Base-by-base conservation (phyloP, 2,113 vertebrate species). In the Cheirogaleus medius region DNA sequence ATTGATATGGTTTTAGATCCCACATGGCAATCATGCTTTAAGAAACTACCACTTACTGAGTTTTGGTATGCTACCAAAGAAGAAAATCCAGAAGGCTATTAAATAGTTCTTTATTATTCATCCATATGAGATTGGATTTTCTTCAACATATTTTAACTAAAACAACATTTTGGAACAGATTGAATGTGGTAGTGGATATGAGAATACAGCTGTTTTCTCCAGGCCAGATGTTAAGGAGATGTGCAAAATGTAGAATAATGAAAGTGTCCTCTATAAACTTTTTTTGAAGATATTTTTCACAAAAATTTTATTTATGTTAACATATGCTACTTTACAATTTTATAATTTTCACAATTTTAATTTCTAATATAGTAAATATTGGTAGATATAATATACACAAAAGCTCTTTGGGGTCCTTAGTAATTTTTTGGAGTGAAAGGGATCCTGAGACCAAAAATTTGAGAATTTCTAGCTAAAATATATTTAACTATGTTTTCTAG, bases 291-390 rank as follows among this genome's bases (percentile, higher is more conserved):
- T 54, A 74, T 37, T 68, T 93, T 85, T 71, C 6, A 64, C 42
- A 89, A 76, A 82, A 76, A 60, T 90, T 23, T 78, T 92, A 39
- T 80, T 94, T 56, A 29, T 68, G 25, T 91, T 95, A 90, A 83
- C 58, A 49, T 39, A 32, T 87, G 17, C 27, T 88, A 6, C 71
- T 83, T 44, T 66, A 64, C 93, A 63, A 18, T 73, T 81, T 37
- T 74, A 52, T 20, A 63, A 64, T 44, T 73, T 56, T 86, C 8
- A 58, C 12, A 76, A 5, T 52, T 90, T 58, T 78, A 42, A 37
- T 29, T 91, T 66, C 7, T 47, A 66, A 17, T 54, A 37, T 54
- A 64, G 18, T 77, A 78, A 73, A n/a, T 25, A 13, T 74, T 37
- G 5, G 5, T 68, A 37, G 56, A 34, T 32, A 6, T 21, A 68